Evolutionary conservation across 2,113 vertebrate genomes (phyloP).

Genomic region (Cephalopholis sonnerati): DNA sequence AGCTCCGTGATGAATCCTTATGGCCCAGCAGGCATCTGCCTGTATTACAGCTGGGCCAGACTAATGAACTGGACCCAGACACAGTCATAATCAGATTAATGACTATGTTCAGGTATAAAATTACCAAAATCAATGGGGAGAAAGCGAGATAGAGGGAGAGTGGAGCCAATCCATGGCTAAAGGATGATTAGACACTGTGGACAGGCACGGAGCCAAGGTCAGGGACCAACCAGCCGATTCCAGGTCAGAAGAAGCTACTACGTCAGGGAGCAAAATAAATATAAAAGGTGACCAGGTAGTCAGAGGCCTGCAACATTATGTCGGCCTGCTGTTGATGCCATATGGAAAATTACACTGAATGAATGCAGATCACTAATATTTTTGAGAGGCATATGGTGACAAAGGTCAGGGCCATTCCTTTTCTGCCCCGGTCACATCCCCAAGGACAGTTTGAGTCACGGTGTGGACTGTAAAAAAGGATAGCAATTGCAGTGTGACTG

Average conservation of each 20-base stretch:
- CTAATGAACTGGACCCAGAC: slow-evolving; percentile 82
- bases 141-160: slow-evolving; percentile 43
- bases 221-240: slow-evolving; percentile 55
- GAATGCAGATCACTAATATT: slow-evolving; percentile 58
- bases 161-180: slow-evolving; percentile 54
- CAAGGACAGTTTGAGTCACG: slow-evolving; percentile 37
- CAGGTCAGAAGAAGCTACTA: slow-evolving; percentile 47
- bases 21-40: slow-evolving; percentile 79
- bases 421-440: slow-evolving; percentile 38
- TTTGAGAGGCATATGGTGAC: slow-evolving; percentile 60
- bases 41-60: slow-evolving; percentile 78
- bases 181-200: slow-evolving; percentile 63
- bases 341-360: slow-evolving; percentile 61
- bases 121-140: slow-evolving; percentile 78
- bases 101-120: slow-evolving; percentile 81
- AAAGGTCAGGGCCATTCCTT: slow-evolving; percentile 57
- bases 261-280: slow-evolving; percentile 46
- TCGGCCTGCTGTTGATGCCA: slow-evolving; percentile 58
- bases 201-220: slow-evolving; percentile 72
- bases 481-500: slow-evolving; percentile 18
- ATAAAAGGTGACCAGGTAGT: slow-evolving; percentile 37
- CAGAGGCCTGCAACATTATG: slow-evolving; percentile 38
- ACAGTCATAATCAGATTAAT: slow-evolving; percentile 83
- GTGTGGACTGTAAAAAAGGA: slow-evolving; percentile 34
- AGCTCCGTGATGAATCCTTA: slow-evolving; percentile 80